Conservation (phyloP, 2,797 vertebrate species). For the Tamandua tetradactyla region DNA sequence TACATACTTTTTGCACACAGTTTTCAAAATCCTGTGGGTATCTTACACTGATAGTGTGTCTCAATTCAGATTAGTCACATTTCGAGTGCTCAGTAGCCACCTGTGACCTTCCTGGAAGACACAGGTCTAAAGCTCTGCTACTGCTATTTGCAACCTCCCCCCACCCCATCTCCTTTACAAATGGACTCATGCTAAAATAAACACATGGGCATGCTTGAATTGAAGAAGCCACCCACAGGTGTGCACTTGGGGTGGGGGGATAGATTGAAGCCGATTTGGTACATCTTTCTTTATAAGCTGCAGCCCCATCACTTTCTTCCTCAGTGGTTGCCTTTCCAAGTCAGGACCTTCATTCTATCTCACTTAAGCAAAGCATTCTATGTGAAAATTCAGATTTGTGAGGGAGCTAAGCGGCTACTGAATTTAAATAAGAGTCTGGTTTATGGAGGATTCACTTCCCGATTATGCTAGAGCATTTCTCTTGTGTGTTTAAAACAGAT, state of each 20-base stretch:
- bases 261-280: background rate
- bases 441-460: slow-evolving; percentile 36
- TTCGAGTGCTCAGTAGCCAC: background rate
- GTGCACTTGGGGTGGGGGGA: too few relatives aligned
- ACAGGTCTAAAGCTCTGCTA: background rate
- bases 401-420: slow-evolving; percentile 26
- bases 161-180: background rate
- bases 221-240: too few relatives aligned
- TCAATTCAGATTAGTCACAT: rapidly evolving
- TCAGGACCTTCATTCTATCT: background rate
- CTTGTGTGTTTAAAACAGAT: slow-evolving; percentile 35
- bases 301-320: background rate
- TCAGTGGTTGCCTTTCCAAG: background rate
- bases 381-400: background rate
- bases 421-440: background rate
- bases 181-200: background rate
- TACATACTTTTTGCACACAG: background rate
- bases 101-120: background rate
- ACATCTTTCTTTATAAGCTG: background rate
- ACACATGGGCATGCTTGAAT: background rate
- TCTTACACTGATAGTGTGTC: background rate
- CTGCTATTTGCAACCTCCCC: background rate
- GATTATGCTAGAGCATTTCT: background rate
- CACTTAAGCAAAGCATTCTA: background rate
- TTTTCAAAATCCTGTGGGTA: background rate